Base-by-base conservation (phyloP, 2,797 vertebrate genomes). In the Pipistrellus kuhlii region DNA sequence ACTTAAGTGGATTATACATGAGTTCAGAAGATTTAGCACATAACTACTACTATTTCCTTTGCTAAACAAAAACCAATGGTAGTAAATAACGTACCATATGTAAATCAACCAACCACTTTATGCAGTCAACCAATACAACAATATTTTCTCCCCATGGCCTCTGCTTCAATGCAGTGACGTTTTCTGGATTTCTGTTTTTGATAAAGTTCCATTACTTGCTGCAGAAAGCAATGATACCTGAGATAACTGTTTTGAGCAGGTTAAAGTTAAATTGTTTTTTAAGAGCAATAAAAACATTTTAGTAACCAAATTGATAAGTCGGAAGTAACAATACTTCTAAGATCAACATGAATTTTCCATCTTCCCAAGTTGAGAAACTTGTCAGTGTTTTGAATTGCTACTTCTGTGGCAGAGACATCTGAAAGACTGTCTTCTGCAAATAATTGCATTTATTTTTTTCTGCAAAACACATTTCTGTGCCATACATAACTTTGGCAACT, bases 361-460 rank as follows among this genome's bases (percentile, higher is more conserved):
- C 76, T 69, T 13, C 25, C 21, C 3, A 48, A n/a, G 3, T 7
- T 32, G 35, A 86, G 8, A 11, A 75, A 48, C 12, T 66, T 68
- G 48, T 30, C 15, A 53, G 44, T 48, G 11, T n/a, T 94, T 59
- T 76, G 59, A 86, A 84, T 71, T n/a, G 17, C 13, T 48, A 21
- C 69, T 80, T 90, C 30, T 48, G 5, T 44, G 68, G 38, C 41
- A 81, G 51, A 41, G 4, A 23, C 6, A 83, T 57, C 17, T 35
- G 17, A 93, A 91, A 88, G 53, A 46, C 23, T 48, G 38, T 75
- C 32, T 88, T 81, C 73, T 83, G 12, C 4, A 87, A 90, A 76
- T 68, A 77, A 71, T 23, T 85, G n/a, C 80, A 81, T 81, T 81
- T 80, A n/a, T 53, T 93, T 91, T 91, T 88, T 77, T 59, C 84